A percentile compares a stretch with the other conserved stretches of the same genome.
Conservation (phyloP, 2,888 invertebrate genomes). For the Rhogogaster chlorosoma region DNA sequence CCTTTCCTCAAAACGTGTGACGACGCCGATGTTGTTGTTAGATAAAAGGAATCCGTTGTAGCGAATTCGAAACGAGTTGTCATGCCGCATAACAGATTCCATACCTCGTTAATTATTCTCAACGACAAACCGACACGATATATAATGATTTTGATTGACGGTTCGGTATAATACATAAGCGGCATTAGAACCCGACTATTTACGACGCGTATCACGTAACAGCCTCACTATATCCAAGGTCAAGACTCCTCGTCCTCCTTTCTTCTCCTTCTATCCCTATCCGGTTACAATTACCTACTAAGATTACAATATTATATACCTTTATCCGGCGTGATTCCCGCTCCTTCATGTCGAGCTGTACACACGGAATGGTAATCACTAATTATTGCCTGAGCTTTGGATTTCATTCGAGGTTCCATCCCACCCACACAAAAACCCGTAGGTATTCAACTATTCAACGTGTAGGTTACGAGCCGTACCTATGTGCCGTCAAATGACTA, state of each 20-base stretch:
- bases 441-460: no score
- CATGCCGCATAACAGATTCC: background rate
- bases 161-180: background rate
- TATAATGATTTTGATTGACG: slow-evolving; percentile 34
- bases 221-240: slow-evolving; percentile 43
- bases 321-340: background rate
- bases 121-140: slow-evolving; percentile 20
- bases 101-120: slow-evolving; percentile 39
- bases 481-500: no score
- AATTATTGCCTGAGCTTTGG: background rate
- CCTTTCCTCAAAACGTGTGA: no score
- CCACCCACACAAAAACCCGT: background rate
- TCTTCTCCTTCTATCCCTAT: background rate
- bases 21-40: no score
- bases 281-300: slow-evolving; percentile 3
- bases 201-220: slow-evolving; percentile 42
- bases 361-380: background rate
- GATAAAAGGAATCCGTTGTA: background rate
- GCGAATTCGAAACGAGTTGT: background rate
- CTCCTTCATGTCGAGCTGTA: background rate
- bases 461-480: no score
- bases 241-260: background rate
- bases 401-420: background rate
- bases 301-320: background rate
- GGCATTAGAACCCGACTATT: slow-evolving; percentile 3